A percentile compares a stretch with the other conserved stretches of the same genome.
Evolutionary conservation across 2,888 invertebrate genomes (phyloP).

Genomic region (Caenorhabditis wallacei): DNA sequence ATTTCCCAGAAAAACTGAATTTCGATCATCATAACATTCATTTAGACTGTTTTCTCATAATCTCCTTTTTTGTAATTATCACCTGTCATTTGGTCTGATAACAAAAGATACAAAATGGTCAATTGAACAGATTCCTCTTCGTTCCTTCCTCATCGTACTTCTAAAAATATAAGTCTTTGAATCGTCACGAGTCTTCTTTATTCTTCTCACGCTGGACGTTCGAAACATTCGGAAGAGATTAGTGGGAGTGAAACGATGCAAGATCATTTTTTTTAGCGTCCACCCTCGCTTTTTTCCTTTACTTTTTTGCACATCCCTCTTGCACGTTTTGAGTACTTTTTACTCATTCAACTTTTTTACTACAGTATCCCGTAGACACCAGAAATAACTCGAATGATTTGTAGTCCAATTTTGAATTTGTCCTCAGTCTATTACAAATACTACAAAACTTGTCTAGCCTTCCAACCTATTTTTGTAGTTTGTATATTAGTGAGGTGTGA

Average conservation of each 20-base stretch:
- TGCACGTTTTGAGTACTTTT: slow-evolving; percentile 17
- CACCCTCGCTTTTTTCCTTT: slow-evolving; percentile 18
- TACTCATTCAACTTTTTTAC: neutral
- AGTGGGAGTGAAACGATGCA: slow-evolving; percentile 18
- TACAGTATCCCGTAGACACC: neutral
- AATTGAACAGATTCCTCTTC: slow-evolving; percentile 11
- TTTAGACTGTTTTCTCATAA: neutral
- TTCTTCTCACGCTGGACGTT: slow-evolving; percentile 23
- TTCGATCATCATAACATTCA: neutral
- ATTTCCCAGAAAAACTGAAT: slow-evolving; percentile 8
- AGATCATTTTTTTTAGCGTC: slow-evolving; percentile 31
- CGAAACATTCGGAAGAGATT: slow-evolving; percentile 38
- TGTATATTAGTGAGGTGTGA: no score
- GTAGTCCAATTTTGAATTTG: neutral
- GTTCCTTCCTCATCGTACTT: neutral
- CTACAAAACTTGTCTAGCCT: neutral
- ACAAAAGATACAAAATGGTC: neutral
- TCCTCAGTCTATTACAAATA: neutral
- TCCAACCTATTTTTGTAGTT: neutral
- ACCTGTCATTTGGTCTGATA: neutral
- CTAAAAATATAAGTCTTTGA: neutral
- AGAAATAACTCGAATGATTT: neutral
- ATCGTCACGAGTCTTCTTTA: neutral
- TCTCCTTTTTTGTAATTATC: slow-evolving; percentile 8
- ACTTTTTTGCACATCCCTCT: neutral